A percentile compares a stretch with the other conserved stretches of the same genome.
These are phyloP conservation scores for Pagetopsis macropterus DNA, from an alignment of 2,797 vertebrate species.

Conservation along the genomic window DNA sequence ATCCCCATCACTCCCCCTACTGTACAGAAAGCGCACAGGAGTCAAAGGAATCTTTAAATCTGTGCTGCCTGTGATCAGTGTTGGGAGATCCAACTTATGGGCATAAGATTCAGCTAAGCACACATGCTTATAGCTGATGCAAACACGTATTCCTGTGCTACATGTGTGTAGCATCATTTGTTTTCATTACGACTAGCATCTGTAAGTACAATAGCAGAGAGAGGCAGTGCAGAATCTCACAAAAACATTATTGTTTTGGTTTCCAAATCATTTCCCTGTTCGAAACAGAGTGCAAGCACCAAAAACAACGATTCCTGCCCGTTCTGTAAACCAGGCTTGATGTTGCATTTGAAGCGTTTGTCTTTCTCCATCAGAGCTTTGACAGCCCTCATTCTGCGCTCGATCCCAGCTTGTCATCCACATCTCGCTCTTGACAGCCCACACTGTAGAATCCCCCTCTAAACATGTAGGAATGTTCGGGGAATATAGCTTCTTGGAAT, in stretches of 20 bases:
- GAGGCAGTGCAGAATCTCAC: constrained; percentile 19
- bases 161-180: constrained; percentile 22
- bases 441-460: constrained; percentile 51
- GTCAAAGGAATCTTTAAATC: constrained; percentile 31
- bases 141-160: constrained; percentile 20
- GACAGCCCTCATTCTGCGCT: constrained; percentile 77
- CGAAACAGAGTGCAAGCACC: constrained; percentile 55
- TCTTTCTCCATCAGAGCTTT: constrained; percentile 68
- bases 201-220: constrained; percentile 54
- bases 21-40: constrained; percentile 56
- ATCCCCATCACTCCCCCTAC: constrained; percentile 64
- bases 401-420: constrained; percentile 66
- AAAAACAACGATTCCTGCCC: constrained; percentile 55
- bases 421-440: constrained; percentile 67
- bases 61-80: constrained; percentile 18
- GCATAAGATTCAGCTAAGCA: constrained; percentile 4
- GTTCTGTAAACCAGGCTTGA: constrained; percentile 43
- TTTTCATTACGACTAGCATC: constrained; percentile 43
- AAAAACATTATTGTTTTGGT: constrained; percentile 52
- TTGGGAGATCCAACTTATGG: constrained; percentile 22
- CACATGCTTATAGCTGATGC: constrained; percentile 9
- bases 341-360: constrained; percentile 59
- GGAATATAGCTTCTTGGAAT: constrained; percentile 74
- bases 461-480: constrained; percentile 79
- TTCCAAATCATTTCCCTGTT: constrained; percentile 54